Percentiles rank a stretch among this genome's conserved stretches.
Conservation (phyloP, 2,797 vertebrate species). For the Acipenser ruthenus region DNA sequence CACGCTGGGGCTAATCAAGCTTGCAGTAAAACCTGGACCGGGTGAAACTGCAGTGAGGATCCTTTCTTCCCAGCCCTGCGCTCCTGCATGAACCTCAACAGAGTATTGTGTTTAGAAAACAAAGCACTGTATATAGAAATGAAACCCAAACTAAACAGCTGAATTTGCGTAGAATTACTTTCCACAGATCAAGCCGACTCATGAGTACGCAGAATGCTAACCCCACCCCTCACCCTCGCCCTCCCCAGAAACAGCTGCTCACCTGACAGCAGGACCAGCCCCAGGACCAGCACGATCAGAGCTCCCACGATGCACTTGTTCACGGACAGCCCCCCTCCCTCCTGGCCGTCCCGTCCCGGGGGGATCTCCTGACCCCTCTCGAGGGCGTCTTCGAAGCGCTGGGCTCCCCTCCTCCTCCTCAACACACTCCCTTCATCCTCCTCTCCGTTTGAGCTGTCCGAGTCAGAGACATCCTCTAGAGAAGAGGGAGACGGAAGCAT, state of each 20-base stretch:
- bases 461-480: conserved; percentile 31
- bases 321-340: conserved; percentile 50
- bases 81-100: too few relatives aligned
- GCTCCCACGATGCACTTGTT: conserved; percentile 71
- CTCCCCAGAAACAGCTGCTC: conserved; percentile 11
- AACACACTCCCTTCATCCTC: conserved; percentile 40
- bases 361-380: conserved; percentile 50
- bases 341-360: conserved; percentile 41
- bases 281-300: conserved; percentile 57
- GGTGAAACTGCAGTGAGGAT: too few relatives aligned
- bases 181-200: too few relatives aligned
- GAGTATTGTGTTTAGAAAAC: too few relatives aligned
- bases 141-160: too few relatives aligned
- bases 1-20: too few relatives aligned
- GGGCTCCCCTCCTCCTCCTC: conserved; percentile 41
- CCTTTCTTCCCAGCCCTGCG: too few relatives aligned
- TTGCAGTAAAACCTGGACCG: too few relatives aligned
- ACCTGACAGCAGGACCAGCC: conserved; percentile 69
- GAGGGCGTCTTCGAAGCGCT: conserved; percentile 39
- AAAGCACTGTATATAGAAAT: too few relatives aligned
- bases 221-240: too few relatives aligned
- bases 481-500: conserved; percentile 3
- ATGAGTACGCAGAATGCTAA: too few relatives aligned
- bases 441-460: conserved; percentile 23
- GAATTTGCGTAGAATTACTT: too few relatives aligned